phyloP scores from a whole-genome alignment of 2,113 vertebrate genomes.

The Lampris incognitus region DNA sequence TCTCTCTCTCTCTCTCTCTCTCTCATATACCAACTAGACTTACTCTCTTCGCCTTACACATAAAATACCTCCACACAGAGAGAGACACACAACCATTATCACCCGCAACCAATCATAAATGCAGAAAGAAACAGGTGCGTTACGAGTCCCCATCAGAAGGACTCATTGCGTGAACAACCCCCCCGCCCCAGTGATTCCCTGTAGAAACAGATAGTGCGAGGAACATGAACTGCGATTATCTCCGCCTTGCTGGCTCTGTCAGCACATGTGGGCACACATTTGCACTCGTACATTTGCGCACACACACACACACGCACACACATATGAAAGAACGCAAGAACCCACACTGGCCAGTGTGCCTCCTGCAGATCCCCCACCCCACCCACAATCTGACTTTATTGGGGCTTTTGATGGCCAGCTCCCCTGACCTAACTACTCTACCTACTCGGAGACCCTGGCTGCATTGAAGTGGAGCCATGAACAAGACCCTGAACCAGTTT shows the following conservation, averaged over 20 bases:
- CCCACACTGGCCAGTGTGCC: conserved; percentile 57
- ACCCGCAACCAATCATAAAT: background rate
- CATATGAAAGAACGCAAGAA: conserved; percentile 6
- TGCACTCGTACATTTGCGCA: background rate
- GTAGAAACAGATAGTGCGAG: background rate
- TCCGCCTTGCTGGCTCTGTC: conserved; percentile 13
- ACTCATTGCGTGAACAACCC: conserved; percentile 45
- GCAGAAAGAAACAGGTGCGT: conserved; percentile 27
- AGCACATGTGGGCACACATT: too few relatives aligned
- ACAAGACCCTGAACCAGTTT: background rate
- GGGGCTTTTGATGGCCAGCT: conserved; percentile 25
- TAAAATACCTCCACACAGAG: conserved; percentile 43
- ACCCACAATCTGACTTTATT: conserved; percentile 32
- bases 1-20: conserved; percentile 47
- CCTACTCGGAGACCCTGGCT: conserved; percentile 41
- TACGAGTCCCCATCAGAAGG: conserved; percentile 54
- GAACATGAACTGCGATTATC: conserved; percentile 35
- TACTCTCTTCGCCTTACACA: conserved; percentile 70
- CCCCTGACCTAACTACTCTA: conserved; percentile 34
- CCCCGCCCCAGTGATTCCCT: background rate
- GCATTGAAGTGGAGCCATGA: conserved; percentile 23
- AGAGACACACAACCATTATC: conserved; percentile 1
- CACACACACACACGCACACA: conserved; percentile 13
- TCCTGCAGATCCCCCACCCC: conserved; percentile 53
- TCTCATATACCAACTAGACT: conserved; percentile 53